These are phyloP conservation scores for Planococcus citri DNA, from an alignment of 1,140 invertebrate genomes.

Conservation along the genomic window DNA sequence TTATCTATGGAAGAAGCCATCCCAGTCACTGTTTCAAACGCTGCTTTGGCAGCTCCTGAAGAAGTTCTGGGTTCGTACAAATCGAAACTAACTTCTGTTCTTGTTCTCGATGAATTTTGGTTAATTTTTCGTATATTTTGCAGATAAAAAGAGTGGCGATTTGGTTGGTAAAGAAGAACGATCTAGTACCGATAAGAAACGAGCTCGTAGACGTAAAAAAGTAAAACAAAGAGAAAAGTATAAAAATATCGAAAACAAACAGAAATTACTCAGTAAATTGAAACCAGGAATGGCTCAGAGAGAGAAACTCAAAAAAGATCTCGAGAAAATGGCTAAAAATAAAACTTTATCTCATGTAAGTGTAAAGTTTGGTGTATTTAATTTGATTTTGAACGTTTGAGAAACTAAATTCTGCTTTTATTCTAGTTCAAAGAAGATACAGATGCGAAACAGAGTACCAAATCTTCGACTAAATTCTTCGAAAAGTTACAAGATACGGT, in stretches of 20 bases:
- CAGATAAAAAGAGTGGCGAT: slow-evolving; percentile 61
- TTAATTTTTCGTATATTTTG: slow-evolving; percentile 27
- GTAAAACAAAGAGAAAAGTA: not conserved
- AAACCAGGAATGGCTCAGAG: not conserved
- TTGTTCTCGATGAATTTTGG: not conserved
- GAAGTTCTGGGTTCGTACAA: slow-evolving; percentile 70
- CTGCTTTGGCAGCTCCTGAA: slow-evolving; percentile 79
- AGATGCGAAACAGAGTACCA: not conserved
- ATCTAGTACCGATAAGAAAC: slow-evolving; percentile 74
- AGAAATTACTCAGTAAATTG: not conserved
- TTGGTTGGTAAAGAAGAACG: slow-evolving; percentile 67
- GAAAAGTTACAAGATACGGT: not conserved
- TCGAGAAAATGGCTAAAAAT: not conserved
- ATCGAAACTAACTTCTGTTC: not conserved
- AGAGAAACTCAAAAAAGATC: not conserved
- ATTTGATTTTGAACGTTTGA: too few relatives aligned
- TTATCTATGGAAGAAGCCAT: slow-evolving; percentile 93
- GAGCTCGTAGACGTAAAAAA: slow-evolving; percentile 80
- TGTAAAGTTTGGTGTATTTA: not conserved
- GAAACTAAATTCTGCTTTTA: not conserved
- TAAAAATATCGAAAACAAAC: not conserved
- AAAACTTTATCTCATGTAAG: not conserved
- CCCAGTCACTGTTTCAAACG: slow-evolving; percentile 71
- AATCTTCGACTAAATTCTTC: not conserved
- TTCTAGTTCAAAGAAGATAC: slow-evolving; percentile 2